Percentiles rank a stretch among this genome's conserved stretches.
Conservation (phyloP, 2,888 invertebrate genomes). For the Crepidodera aurea region DNA sequence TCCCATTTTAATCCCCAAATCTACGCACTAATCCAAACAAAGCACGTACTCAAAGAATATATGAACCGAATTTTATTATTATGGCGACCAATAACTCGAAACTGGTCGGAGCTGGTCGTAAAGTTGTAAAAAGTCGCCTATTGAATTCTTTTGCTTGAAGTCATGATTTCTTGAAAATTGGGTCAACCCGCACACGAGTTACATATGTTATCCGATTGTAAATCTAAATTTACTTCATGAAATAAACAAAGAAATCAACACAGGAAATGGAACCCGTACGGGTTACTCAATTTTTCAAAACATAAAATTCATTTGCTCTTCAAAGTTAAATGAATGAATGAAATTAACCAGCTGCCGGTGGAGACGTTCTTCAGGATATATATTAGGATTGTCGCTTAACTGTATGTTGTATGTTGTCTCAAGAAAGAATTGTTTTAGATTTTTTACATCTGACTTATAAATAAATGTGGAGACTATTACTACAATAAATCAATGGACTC, state of each 20-base stretch:
- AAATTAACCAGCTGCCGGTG: neutral
- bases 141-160: neutral
- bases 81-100: neutral
- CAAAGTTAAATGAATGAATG: neutral
- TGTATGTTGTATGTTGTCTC: too few relatives aligned
- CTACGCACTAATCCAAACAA: neutral
- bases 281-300: conserved; percentile 23
- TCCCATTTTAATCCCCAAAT: too few relatives aligned
- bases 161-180: conserved; percentile 30
- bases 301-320: conserved; percentile 8
- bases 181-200: conserved; percentile 40
- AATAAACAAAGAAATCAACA: conserved; percentile 51
- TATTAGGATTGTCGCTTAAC: too few relatives aligned
- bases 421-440: too few relatives aligned
- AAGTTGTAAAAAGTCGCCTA: conserved; percentile 2
- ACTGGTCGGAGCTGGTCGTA: neutral
- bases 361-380: too few relatives aligned
- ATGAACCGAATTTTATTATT: neutral
- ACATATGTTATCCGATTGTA: conserved; percentile 44
- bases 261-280: conserved; percentile 43
- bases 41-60: neutral
- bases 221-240: conserved; percentile 48
- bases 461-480: too few relatives aligned
- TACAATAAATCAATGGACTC: too few relatives aligned
- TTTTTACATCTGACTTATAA: too few relatives aligned